phyloP scores from a whole-genome alignment of 2,888 invertebrate species.

The Acanthosoma haemorrhoidale region DNA sequence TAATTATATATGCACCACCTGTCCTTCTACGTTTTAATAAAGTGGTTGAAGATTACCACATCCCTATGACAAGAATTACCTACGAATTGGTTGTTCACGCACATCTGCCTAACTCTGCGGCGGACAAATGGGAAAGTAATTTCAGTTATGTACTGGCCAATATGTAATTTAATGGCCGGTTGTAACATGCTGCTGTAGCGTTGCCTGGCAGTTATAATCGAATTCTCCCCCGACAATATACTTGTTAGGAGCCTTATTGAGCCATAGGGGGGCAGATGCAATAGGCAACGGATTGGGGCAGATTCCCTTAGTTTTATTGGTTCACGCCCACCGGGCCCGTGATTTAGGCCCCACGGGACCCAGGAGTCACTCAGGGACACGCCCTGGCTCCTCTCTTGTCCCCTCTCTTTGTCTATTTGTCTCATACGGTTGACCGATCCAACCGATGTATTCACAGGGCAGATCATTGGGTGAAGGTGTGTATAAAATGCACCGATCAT shows the following conservation, averaged over 20 bases:
- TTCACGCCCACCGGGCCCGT: not conserved
- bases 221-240: not conserved
- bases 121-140: not conserved
- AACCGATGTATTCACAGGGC: not conserved
- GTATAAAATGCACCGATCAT: too few relatives aligned
- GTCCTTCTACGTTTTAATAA: too few relatives aligned
- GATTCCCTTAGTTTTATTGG: constrained; percentile 8
- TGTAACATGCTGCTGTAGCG: not conserved
- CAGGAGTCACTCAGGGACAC: constrained; percentile 6
- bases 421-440: not conserved
- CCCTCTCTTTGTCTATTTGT: not conserved
- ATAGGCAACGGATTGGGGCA: constrained; percentile 10
- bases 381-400: not conserved
- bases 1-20: too few relatives aligned
- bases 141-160: not conserved
- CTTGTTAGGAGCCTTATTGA: constrained; percentile 8
- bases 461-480: too few relatives aligned
- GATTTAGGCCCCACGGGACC: not conserved
- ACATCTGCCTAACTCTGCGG: not conserved
- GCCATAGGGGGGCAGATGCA: constrained; percentile 11
- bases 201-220: not conserved
- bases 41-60: too few relatives aligned
- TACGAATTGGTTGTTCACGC: not conserved
- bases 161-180: too few relatives aligned
- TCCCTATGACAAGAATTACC: not conserved